Conservation (phyloP, 1,140 invertebrate species). For the Proctacanthus coquilletti region DNA sequence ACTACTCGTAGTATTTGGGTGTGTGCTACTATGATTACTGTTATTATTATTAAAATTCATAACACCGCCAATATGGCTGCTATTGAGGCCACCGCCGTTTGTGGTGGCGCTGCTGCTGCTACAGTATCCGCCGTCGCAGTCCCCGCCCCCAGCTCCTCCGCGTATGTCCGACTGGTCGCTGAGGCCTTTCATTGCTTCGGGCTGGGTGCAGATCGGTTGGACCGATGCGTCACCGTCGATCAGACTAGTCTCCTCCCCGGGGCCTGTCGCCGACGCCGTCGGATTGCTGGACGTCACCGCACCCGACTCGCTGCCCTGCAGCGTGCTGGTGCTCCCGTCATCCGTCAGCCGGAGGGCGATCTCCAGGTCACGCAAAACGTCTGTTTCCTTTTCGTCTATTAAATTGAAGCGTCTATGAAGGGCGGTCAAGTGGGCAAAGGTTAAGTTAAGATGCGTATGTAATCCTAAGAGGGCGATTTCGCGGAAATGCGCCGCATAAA, state of each 20-base stretch:
- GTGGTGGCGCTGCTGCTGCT: background rate
- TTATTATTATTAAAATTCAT: constrained; percentile 2
- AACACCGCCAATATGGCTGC: background rate
- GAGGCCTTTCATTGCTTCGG: constrained; percentile 16
- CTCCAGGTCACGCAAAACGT: constrained; percentile 77
- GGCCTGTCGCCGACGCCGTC: constrained; percentile 7
- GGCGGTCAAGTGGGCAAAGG: constrained; percentile 90
- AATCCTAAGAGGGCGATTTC: constrained; percentile 83
- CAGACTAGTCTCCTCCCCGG: constrained; percentile 8
- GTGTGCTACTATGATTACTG: constrained; percentile 3
- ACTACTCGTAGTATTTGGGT: background rate
- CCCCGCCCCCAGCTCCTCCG: constrained; percentile 16
- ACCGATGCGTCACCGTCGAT: constrained; percentile 25
- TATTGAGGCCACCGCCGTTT: background rate
- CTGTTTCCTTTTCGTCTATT: constrained; percentile 89
- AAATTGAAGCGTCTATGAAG: constrained; percentile 78
- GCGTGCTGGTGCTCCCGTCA: constrained; percentile 18
- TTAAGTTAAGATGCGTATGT: constrained; percentile 88
- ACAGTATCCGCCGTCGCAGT: constrained; percentile 3
- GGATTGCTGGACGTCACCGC: constrained; percentile 4
- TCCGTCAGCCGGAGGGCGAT: constrained; percentile 49
- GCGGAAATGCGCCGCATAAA: constrained; percentile 95
- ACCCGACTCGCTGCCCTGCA: background rate
- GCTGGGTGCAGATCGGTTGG: constrained; percentile 26
- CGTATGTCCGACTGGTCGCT: constrained; percentile 4